These are phyloP conservation scores for Platycnemis pennipes DNA, from an alignment of 2,888 invertebrate genomes.

Conservation along the genomic window DNA sequence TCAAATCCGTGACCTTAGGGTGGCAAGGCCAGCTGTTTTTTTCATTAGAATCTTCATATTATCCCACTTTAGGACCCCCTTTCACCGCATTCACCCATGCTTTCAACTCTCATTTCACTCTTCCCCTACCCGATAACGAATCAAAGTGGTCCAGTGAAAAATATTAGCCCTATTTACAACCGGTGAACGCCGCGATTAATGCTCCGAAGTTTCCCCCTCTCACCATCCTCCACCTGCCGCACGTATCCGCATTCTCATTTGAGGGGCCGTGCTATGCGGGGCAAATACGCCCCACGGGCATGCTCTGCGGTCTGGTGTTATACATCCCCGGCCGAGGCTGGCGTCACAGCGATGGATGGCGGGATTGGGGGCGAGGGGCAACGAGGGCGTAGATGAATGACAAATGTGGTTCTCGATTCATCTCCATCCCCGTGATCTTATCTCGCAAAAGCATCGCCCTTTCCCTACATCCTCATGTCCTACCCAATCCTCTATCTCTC, in stretches of 20 bases:
- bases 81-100: too few species aligned
- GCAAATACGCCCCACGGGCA: background rate
- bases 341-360: background rate
- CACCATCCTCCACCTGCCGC: background rate
- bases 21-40: too few species aligned
- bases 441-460: background rate
- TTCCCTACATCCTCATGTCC: slow-evolving; percentile 23
- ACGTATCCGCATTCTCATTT: background rate
- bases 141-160: background rate
- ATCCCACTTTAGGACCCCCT: too few species aligned
- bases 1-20: too few species aligned
- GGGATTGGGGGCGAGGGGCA: background rate
- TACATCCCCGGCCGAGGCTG: background rate
- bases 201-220: background rate
- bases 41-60: too few species aligned
- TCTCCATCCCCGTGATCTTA: background rate
- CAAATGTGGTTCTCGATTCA: slow-evolving; percentile 35
- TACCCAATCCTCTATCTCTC: background rate
- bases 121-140: background rate
- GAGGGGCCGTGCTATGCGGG: background rate
- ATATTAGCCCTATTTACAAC: background rate
- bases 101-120: too few species aligned
- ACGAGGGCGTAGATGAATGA: background rate
- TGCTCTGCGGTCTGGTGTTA: slow-evolving; percentile 5
- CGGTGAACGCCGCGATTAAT: background rate